phyloP scores from a whole-genome alignment of 2,113 vertebrate genomes.

The Epinephelus cyanopodus region DNA sequence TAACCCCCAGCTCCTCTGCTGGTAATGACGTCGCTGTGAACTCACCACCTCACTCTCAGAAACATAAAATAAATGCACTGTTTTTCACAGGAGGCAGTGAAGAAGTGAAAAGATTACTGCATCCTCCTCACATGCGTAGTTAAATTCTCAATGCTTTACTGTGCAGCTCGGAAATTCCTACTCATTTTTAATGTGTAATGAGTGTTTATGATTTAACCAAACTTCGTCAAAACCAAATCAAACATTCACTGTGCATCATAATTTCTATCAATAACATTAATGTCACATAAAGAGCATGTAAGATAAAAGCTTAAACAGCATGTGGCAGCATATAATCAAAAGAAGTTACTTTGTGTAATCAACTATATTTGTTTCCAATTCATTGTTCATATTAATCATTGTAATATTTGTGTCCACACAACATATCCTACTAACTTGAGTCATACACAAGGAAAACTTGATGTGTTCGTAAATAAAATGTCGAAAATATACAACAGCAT shows the following conservation, averaged over 20 bases:
- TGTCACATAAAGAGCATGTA: slow-evolving; percentile 18
- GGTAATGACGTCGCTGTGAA: slow-evolving; percentile 86
- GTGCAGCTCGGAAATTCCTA: not conserved
- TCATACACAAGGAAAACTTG: not conserved
- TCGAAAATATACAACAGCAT: too few relatives aligned
- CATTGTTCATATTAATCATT: slow-evolving; percentile 1
- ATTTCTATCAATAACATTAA: slow-evolving; percentile 13
- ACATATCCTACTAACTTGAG: not conserved
- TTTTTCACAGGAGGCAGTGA: not conserved
- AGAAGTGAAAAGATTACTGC: not conserved
- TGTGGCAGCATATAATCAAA: not conserved
- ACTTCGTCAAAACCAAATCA: slow-evolving; percentile 18
- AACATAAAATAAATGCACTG: not conserved
- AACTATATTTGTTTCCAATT: not conserved
- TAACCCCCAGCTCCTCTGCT: slow-evolving; percentile 99
- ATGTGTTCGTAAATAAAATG: not conserved
- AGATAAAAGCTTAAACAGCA: not conserved
- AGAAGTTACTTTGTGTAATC: not conserved
- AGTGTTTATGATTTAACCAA: slow-evolving; percentile 18
- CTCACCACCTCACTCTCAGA: slow-evolving; percentile 28
- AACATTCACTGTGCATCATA: not conserved
- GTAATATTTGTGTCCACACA: not conserved
- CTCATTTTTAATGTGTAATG: not conserved
- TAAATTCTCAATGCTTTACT: not conserved
- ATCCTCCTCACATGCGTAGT: not conserved